A percentile compares a stretch with the other conserved stretches of the same genome.
Conservation (phyloP, 2,113 vertebrate genomes). For the Gallinago undulata region DNA sequence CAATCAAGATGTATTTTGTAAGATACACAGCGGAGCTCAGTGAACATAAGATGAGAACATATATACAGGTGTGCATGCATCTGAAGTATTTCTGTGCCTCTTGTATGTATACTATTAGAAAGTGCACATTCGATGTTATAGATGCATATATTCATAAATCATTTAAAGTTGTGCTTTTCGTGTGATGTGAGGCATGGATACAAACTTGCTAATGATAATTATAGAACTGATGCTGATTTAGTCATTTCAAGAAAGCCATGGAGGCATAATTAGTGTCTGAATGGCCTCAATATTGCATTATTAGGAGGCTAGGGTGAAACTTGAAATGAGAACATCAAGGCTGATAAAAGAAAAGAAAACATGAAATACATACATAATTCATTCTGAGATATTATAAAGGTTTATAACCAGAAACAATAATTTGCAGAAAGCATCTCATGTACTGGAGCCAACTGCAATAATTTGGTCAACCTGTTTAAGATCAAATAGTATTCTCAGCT, state of each 20-base stretch:
- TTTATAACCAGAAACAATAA: conserved; percentile 84
- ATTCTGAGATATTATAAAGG: conserved; percentile 83
- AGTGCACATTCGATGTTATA: conserved; percentile 60
- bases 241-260: conserved; percentile 89
- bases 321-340: conserved; percentile 94
- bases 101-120: neutral
- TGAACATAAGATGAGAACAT: neutral
- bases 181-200: conserved; percentile 78
- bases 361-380: conserved; percentile 89
- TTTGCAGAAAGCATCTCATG: conserved; percentile 80
- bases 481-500: conserved; percentile 84
- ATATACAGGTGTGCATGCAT: conserved; percentile 38
- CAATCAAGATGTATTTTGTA: neutral
- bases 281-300: conserved; percentile 94
- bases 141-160: conserved; percentile 80
- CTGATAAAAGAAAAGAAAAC: conserved; percentile 85
- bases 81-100: neutral
- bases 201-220: conserved; percentile 92
- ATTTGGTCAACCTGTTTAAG: conserved; percentile 84
- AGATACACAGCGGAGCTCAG: neutral
- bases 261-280: conserved; percentile 94
- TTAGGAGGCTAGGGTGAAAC: conserved; percentile 88
- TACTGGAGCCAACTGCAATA: conserved; percentile 76
- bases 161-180: conserved; percentile 81
- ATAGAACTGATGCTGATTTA: conserved; percentile 93